Base-by-base conservation (phyloP, 1,140 invertebrate species). In the Drosophila ficusphila region DNA sequence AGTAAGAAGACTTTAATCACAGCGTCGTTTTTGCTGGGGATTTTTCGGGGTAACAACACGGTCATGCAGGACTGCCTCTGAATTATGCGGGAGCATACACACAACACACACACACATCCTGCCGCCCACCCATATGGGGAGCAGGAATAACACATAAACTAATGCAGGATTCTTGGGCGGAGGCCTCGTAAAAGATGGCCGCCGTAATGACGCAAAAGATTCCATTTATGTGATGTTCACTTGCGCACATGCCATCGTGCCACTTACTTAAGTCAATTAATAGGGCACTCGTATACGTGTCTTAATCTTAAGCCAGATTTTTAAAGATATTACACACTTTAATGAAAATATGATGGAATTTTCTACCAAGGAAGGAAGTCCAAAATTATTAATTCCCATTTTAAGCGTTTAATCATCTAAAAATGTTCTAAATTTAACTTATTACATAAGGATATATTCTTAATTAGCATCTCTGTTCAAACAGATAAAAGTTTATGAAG, bases 1-100 rank as follows among this genome's bases (percentile, higher is more conserved):
- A 68, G 46, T 52, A 36, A 42, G 33, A 61, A 19, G 19, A 34
- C 54, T 61, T 72, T 61, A 72, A 62, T 62, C 54, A 61, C 38
- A 12, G 44, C 18, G 25, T 36, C 38, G 23, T 71, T 71, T 71
- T 42, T 4, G 27, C 46, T 36, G 7, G 38, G 27, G 9, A n/a
- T 25, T 25, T 42, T 18, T 16, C 16, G 23, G 31, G 42, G 25
- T 4, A n/a, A 9, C 27, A 8, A 29, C 27, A 6, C 11, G 41
- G 42, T 27, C 68, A 48, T 56, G 49, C 44, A 58, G 27, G 29
- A 39, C 33, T 44, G 41, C 48, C 36, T 21, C 41, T 64, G 36
- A 54, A 61, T 68, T 62, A 54, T 41, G 70, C 56, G 41, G 39
- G 33, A 44, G 14, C 58, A 65, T 70, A 51, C 46, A 21, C 36